phyloP scores from a whole-genome alignment of 2,113 vertebrate genomes.

The Gyps fulvus region DNA sequence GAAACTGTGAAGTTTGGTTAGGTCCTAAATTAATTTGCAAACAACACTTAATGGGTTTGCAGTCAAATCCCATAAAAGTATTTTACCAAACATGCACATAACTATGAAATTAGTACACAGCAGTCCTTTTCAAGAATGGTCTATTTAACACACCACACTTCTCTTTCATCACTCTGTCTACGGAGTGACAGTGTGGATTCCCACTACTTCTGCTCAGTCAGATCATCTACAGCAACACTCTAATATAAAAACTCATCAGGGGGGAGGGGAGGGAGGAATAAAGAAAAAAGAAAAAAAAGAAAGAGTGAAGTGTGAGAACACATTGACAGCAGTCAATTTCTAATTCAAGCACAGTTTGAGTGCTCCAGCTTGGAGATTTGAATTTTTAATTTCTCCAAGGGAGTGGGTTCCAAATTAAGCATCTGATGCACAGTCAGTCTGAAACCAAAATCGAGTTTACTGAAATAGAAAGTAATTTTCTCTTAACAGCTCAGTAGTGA shows the following conservation, averaged over 20 bases:
- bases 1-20: neutral
- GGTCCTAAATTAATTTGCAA: neutral
- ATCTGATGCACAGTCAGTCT: slow-evolving; percentile 57
- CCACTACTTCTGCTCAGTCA: slow-evolving; percentile 52
- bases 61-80: neutral
- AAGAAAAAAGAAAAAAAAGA: neutral
- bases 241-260: slow-evolving; percentile 25
- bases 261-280: neutral
- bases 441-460: slow-evolving; percentile 62
- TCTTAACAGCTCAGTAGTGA: slow-evolving; percentile 54
- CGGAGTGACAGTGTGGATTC: slow-evolving; percentile 34
- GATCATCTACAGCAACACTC: slow-evolving; percentile 37
- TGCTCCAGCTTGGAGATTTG: slow-evolving; percentile 54
- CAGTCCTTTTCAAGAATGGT: neutral
- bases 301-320: slow-evolving; percentile 36
- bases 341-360: slow-evolving; percentile 66
- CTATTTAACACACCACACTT: slow-evolving; percentile 51
- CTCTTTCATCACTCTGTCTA: slow-evolving; percentile 56
- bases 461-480: slow-evolving; percentile 66
- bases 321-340: slow-evolving; percentile 67
- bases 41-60: neutral
- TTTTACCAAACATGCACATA: neutral
- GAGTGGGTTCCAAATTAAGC: slow-evolving; percentile 62
- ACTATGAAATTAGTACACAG: neutral
- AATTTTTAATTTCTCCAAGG: slow-evolving; percentile 67